Conservation (phyloP, 2,113 vertebrate species). For the Puntigrus tetrazona region DNA sequence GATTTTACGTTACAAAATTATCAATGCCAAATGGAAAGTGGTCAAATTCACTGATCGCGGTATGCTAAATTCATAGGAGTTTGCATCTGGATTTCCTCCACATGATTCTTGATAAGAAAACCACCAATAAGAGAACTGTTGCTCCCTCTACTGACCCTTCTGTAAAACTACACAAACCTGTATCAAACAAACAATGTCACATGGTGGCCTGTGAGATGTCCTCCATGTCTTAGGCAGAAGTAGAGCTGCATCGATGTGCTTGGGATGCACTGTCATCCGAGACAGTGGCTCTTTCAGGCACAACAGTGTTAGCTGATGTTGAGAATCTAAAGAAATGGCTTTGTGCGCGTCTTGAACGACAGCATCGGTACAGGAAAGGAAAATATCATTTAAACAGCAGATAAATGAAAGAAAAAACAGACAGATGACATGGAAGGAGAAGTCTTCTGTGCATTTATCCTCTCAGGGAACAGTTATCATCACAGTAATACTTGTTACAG, state of each 20-base stretch:
- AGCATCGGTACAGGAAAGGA: conserved; percentile 35
- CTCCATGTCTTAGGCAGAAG: conserved; percentile 19
- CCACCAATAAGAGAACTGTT: not conserved
- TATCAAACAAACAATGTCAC: conserved; percentile 27
- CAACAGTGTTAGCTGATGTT: conserved; percentile 47
- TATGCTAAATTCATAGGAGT: not conserved
- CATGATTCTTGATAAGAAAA: not conserved
- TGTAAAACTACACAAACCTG: conserved; percentile 36
- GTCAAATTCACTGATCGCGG: not conserved
- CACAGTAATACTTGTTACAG: conserved; percentile 13
- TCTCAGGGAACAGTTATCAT: conserved; percentile 47
- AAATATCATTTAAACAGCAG: conserved; percentile 24
- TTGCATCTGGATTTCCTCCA: conserved; percentile 10
- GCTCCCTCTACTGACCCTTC: conserved; percentile 34
- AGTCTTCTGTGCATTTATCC: conserved; percentile 31
- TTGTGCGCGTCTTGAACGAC: conserved; percentile 44
- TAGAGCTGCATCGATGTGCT: conserved; percentile 26
- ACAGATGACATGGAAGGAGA: conserved; percentile 35
- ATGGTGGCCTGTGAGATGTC: not conserved
- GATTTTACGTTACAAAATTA: conserved; percentile 29
- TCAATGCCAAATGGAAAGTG: conserved; percentile 32
- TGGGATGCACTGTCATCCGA: conserved; percentile 24
- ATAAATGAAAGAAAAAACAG: conserved; percentile 23
- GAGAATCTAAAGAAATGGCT: conserved; percentile 33
- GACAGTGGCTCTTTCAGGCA: conserved; percentile 44